A percentile compares a stretch with the other conserved stretches of the same genome.
Evolutionary conservation across 92 coral and sea anemone species (phyloP).

Genomic region (Palythoa caribaeorum): DNA sequence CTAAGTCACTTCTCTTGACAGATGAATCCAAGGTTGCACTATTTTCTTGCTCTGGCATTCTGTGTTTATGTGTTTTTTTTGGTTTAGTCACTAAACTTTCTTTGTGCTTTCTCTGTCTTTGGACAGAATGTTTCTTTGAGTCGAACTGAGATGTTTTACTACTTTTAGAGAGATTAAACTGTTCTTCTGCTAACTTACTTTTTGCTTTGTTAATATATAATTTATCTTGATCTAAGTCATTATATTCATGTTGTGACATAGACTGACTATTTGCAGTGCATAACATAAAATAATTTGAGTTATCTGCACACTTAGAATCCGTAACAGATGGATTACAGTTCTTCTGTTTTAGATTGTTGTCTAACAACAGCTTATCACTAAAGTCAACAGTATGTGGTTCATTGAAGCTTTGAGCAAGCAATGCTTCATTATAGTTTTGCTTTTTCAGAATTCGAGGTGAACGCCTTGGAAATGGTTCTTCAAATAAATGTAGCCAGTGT

Average conservation of each 20-base stretch:
- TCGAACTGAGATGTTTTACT: not conserved
- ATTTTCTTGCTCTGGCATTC: not conserved
- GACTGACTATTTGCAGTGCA: not conserved
- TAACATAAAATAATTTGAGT: not conserved
- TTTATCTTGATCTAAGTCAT: not conserved
- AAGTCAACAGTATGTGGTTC: not conserved
- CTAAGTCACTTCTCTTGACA: not conserved
- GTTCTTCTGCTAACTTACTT: not conserved
- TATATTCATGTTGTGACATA: not conserved
- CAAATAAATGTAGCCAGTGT: slow-evolving; percentile 82
- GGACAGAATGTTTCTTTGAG: not conserved
- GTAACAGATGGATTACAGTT: no score
- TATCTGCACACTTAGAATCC: not conserved
- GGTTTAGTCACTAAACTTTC: not conserved
- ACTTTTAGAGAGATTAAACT: not conserved
- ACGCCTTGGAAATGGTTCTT: slow-evolving; percentile 85
- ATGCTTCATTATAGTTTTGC: slow-evolving; percentile 28
- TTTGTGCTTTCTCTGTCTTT: not conserved
- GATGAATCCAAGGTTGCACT: not conserved
- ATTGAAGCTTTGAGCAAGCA: not conserved
- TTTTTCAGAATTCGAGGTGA: slow-evolving; percentile 71
- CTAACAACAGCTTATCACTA: slow-evolving; percentile 1
- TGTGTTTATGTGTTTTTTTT: slow-evolving; percentile 3
- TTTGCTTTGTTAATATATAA: not conserved
- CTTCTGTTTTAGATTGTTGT: not conserved